phyloP scores from a whole-genome alignment of 30 jellyfish, hydroid and myxozoan genomes.

The Hydractinia symbiolongicarpus region DNA sequence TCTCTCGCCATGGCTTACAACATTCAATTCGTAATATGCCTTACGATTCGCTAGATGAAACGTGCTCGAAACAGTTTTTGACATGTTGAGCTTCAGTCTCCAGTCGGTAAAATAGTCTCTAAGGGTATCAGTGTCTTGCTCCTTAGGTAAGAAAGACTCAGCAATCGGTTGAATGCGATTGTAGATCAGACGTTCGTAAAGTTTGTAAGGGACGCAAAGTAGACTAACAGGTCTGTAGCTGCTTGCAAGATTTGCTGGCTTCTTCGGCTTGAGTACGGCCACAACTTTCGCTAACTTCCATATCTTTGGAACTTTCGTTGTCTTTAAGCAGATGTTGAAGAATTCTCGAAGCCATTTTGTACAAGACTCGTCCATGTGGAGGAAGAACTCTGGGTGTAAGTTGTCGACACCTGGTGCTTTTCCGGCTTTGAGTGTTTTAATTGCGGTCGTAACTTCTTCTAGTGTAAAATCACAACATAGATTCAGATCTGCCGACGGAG shows the following conservation, averaged over 20 bases:
- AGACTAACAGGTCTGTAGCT: conserved; percentile 34
- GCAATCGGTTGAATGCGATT: conserved; percentile 27
- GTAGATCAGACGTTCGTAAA: conserved; percentile 21
- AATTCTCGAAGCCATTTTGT: neutral
- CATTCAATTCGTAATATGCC: too few species aligned
- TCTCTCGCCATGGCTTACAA: too few species aligned
- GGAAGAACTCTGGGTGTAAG: neutral
- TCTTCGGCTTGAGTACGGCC: neutral
- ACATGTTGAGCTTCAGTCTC: too few species aligned
- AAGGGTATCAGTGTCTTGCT: too few species aligned
- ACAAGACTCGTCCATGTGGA: too few species aligned
- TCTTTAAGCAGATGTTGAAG: neutral
- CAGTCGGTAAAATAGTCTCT: too few species aligned
- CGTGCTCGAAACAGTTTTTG: too few species aligned
- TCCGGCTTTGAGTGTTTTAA: neutral
- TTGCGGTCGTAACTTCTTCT: neutral
- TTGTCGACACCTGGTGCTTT: conserved; percentile 6
- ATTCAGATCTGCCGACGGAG: neutral
- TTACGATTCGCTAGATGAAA: too few species aligned
- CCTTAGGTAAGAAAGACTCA: too few species aligned
- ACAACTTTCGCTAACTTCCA: conserved; percentile 12
- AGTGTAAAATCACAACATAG: neutral
- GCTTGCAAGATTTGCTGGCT: conserved; percentile 16
- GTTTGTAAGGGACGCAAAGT: conserved; percentile 23
- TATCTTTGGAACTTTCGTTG: neutral